phyloP scores from a whole-genome alignment of 2,113 vertebrate genomes.

The Cnemophilus loriae region DNA sequence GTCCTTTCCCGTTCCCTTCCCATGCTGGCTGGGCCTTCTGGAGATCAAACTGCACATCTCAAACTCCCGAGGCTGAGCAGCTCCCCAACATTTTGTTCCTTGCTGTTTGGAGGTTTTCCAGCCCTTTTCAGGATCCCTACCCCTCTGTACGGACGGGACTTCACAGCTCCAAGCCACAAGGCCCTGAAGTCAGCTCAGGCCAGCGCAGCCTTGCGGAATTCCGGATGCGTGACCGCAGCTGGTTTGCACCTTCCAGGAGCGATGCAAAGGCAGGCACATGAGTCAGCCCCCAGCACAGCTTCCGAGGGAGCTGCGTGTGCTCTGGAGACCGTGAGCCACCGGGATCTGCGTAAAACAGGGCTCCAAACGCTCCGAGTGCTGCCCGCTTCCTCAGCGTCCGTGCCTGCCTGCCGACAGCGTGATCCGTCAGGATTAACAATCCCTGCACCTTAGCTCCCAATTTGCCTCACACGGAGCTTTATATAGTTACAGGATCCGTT shows the following conservation, averaged over 20 bases:
- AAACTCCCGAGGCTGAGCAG: background rate
- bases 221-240: background rate
- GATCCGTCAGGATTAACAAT: background rate
- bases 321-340: fast-evolving
- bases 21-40: background rate
- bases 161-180: background rate
- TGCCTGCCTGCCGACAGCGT: fast-evolving
- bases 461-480: fast-evolving
- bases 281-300: background rate
- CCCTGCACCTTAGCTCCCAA: background rate
- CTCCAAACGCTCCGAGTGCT: fast-evolving
- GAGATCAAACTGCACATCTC: background rate
- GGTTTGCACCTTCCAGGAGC: background rate
- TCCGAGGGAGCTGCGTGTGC: fast-evolving
- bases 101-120: background rate
- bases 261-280: background rate
- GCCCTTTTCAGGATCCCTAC: background rate
- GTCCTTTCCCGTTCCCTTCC: fast-evolving
- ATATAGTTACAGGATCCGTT: fast-evolving
- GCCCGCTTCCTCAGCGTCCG: background rate
- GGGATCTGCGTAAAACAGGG: background rate
- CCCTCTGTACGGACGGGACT: fast-evolving
- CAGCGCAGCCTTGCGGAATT: background rate
- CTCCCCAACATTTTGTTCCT: background rate
- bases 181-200: background rate